Evolutionary conservation across 2,888 invertebrate genomes (phyloP).

Genomic region (Temnothorax rugatulus): DNA sequence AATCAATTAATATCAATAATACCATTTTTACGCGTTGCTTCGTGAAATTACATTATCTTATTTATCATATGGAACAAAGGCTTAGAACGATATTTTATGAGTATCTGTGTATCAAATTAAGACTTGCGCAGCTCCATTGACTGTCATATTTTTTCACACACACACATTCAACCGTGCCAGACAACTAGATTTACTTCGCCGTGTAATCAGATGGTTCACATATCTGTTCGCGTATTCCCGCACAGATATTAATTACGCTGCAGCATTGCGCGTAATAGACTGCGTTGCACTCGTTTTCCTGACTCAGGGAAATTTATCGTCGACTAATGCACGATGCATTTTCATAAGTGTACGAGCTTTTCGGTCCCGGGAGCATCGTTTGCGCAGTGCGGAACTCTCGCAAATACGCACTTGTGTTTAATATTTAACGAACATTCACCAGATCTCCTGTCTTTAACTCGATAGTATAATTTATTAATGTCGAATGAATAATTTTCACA

Average conservation of each 20-base stretch:
- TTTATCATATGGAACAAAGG: background rate
- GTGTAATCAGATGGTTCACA: slow-evolving; percentile 26
- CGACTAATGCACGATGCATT: slow-evolving; percentile 58
- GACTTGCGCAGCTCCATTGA: background rate
- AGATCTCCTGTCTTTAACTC: background rate
- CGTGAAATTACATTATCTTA: background rate
- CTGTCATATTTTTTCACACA: slow-evolving; percentile 13
- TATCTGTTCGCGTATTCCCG: slow-evolving; percentile 9
- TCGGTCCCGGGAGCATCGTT: slow-evolving; percentile 55
- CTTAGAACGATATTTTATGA: background rate
- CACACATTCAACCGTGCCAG: background rate
- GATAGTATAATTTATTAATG: slow-evolving; percentile 6
- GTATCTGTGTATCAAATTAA: background rate
- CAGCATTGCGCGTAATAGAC: slow-evolving; percentile 26
- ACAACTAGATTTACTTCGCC: slow-evolving; percentile 9
- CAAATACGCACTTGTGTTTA: background rate
- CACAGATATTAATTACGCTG: slow-evolving; percentile 51
- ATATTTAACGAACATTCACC: slow-evolving; percentile 16
- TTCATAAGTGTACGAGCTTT: slow-evolving; percentile 65
- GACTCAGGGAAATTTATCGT: slow-evolving; percentile 48
- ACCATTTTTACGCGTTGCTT: background rate
- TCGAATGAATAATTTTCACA: background rate
- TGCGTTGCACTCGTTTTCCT: slow-evolving; percentile 40
- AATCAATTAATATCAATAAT: background rate
- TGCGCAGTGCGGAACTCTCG: slow-evolving; percentile 26